phyloP scores from a whole-genome alignment of 2,797 vertebrate genomes.

The Pseudochirops cupreus region DNA sequence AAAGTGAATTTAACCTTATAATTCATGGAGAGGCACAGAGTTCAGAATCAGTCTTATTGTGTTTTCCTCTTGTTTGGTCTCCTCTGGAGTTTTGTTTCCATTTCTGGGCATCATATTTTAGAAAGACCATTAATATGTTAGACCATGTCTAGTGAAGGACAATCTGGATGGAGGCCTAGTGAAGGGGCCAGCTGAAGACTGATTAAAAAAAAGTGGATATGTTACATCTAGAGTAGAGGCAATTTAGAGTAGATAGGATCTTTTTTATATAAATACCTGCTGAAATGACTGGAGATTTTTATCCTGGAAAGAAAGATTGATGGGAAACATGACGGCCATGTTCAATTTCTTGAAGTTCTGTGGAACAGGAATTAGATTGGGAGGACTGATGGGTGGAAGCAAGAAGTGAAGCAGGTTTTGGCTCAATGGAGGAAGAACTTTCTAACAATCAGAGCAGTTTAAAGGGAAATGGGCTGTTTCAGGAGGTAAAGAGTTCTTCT shows the following conservation, averaged over 20 bases:
- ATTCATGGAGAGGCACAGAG: not conserved
- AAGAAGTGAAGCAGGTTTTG: not conserved
- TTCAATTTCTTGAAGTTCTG: not conserved
- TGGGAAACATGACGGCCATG: not conserved
- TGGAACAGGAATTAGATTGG: not conserved
- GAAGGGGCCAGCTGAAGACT: not conserved
- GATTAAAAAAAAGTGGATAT: not conserved
- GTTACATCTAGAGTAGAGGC: not conserved
- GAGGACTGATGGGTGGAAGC: not conserved
- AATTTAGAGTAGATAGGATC: not conserved
- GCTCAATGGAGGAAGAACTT: not conserved
- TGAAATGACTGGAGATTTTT: not conserved
- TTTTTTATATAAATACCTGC: not conserved
- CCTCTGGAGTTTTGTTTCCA: not conserved
- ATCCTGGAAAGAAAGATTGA: not conserved
- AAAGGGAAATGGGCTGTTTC: not conserved
- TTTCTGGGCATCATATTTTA: not conserved
- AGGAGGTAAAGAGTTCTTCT: not conserved
- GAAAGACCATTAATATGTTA: not conserved
- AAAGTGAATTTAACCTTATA: not conserved
- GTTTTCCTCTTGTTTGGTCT: not conserved
- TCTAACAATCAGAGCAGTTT: not conserved
- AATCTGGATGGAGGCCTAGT: not conserved
- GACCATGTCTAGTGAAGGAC: not conserved
- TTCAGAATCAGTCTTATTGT: not conserved